Percentiles rank a stretch among this genome's conserved stretches.
phyloP scores from a whole-genome alignment of 2,113 vertebrate species.

The Otolemur garnettii region DNA sequence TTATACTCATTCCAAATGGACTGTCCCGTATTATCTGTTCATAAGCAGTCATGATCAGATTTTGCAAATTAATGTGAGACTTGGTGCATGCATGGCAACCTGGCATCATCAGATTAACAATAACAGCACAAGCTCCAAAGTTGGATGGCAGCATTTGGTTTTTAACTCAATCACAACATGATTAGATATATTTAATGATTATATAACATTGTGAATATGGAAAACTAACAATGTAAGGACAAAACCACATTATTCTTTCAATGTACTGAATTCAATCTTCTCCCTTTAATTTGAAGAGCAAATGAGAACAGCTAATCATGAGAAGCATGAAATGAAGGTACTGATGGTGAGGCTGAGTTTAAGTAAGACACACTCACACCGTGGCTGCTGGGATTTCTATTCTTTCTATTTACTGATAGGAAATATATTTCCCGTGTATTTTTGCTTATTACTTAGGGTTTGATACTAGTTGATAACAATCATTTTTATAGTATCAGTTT shows the following conservation, averaged over 20 bases:
- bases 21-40: conserved; percentile 76
- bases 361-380: neutral
- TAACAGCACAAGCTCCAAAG: neutral
- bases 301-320: neutral
- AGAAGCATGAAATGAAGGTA: neutral
- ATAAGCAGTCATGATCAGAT: conserved; percentile 70
- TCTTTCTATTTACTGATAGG: neutral
- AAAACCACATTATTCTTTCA: neutral
- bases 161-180: conserved; percentile 71
- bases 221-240: neutral
- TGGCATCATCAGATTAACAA: conserved; percentile 62
- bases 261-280: conserved; percentile 19
- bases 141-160: conserved; percentile 17
- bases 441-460: neutral
- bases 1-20: conserved; percentile 63
- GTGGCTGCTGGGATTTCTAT: neutral
- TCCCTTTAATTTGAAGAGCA: conserved; percentile 40
- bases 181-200: conserved; percentile 61
- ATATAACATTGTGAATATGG: neutral
- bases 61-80: conserved; percentile 75
- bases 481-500: neutral
- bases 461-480: neutral
- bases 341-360: neutral
- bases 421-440: neutral
- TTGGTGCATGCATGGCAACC: neutral